phyloP scores from a whole-genome alignment of 2,113 vertebrate species.

The Prionailurus viverrinus region DNA sequence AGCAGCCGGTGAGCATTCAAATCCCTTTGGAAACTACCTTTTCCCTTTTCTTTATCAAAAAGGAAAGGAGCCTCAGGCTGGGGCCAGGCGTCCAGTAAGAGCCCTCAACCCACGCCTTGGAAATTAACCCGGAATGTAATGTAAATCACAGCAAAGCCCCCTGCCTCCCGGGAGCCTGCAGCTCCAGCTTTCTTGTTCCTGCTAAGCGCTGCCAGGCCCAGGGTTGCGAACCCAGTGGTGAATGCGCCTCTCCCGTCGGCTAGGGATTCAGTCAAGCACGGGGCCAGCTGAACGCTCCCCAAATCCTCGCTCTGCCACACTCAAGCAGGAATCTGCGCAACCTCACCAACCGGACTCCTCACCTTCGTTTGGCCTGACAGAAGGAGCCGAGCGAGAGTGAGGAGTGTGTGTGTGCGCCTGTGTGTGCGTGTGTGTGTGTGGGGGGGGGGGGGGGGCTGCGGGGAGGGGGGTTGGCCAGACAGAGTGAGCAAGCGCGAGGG shows the following conservation, averaged over 20 bases:
- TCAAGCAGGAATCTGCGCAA: not conserved
- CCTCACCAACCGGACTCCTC: not conserved
- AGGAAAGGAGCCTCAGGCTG: not conserved
- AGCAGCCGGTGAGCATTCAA: not conserved
- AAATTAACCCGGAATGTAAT: slow-evolving; percentile 39
- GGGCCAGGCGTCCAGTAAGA: not conserved
- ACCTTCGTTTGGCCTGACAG: not conserved
- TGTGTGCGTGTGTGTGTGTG: fast-evolving
- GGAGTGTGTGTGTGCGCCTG: not conserved
- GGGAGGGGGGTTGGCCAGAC: not conserved
- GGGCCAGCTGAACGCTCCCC: not conserved
- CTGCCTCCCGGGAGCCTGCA: not conserved
- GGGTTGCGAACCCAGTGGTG: not conserved
- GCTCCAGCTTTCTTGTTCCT: not conserved
- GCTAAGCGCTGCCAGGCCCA: not conserved
- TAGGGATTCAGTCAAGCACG: not conserved
- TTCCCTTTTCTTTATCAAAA: not conserved
- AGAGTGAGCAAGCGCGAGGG: not conserved
- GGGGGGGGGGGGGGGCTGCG: fast-evolving
- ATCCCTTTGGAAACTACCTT: slow-evolving; percentile 50
- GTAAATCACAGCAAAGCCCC: not conserved
- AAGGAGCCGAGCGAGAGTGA: not conserved
- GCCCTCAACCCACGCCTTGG: not conserved
- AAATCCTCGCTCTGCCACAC: not conserved
- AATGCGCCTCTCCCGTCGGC: not conserved